Conservation (phyloP, 2,113 vertebrate genomes). For the Phaethornis superciliosus region DNA sequence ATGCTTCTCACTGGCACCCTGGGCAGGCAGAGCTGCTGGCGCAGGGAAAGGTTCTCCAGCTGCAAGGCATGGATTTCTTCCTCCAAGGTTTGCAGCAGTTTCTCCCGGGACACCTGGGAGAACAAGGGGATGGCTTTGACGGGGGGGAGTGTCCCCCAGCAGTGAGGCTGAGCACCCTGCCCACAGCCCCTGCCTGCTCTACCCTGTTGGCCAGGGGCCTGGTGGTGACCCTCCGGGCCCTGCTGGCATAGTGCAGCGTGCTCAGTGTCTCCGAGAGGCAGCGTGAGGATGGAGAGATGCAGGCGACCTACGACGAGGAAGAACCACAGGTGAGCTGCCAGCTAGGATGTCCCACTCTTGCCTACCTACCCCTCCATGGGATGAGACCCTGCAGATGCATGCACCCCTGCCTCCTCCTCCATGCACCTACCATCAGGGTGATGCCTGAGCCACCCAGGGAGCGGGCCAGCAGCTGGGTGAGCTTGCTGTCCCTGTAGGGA, state of each 20-base stretch:
- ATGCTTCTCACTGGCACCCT: background rate
- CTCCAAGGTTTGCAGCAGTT: slow-evolving; percentile 59
- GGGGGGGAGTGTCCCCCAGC: background rate
- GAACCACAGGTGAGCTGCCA: background rate
- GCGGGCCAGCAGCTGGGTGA: slow-evolving; percentile 78
- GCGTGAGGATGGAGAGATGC: slow-evolving; percentile 73
- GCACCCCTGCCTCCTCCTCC: background rate
- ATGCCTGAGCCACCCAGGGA: slow-evolving; percentile 72
- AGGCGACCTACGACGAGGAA: slow-evolving; percentile 68
- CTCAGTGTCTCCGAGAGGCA: slow-evolving; percentile 80
- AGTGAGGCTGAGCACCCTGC: background rate
- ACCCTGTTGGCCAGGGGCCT: slow-evolving; percentile 71
- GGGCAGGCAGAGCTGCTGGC: slow-evolving; percentile 65
- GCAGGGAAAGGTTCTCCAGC: slow-evolving; percentile 72
- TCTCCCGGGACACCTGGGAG: slow-evolving; percentile 49
- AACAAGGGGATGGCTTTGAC: background rate
- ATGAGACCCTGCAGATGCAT: accelerated
- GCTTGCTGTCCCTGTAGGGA: slow-evolving; percentile 83
- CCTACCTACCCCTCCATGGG: accelerated
- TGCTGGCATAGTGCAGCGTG: slow-evolving; percentile 76
- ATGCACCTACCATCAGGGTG: slow-evolving; percentile 73
- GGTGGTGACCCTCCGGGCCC: slow-evolving; percentile 73
- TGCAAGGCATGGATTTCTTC: slow-evolving; percentile 62
- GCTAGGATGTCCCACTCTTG: background rate
- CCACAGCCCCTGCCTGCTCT: background rate